Evolutionary conservation across 2,888 invertebrate species (phyloP).

Genomic region (Eurytoma californica): DNA sequence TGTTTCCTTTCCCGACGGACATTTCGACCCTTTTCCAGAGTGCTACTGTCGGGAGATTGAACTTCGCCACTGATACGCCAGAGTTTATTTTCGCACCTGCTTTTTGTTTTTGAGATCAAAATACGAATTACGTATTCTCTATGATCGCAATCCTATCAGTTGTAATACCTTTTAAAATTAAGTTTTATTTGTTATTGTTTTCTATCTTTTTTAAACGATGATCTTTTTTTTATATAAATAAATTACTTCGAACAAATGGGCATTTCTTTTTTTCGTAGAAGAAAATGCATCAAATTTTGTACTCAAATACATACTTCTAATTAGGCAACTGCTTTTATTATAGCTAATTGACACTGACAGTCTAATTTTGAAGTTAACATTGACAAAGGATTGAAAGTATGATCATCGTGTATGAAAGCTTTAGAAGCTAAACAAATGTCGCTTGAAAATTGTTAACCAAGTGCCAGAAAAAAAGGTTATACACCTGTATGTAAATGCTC

Average conservation of each 20-base stretch:
- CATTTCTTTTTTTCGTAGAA: too few relatives aligned
- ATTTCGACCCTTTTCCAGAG: conserved; percentile 9
- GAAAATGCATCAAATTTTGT: conserved; percentile 9
- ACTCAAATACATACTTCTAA: background rate
- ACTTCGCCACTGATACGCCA: background rate
- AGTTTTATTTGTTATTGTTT: background rate
- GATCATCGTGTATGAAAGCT: background rate
- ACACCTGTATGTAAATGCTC: too few relatives aligned
- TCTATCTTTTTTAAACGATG: background rate
- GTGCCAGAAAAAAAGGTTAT: too few relatives aligned
- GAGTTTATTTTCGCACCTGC: too few relatives aligned
- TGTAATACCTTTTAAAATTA: too few relatives aligned
- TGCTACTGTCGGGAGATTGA: conserved; percentile 9
- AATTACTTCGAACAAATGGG: background rate
- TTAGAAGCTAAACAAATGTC: too few relatives aligned
- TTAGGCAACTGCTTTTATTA: background rate
- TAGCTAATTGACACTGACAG: too few relatives aligned
- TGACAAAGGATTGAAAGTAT: conserved; percentile 1
- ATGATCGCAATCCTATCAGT: too few relatives aligned
- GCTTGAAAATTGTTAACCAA: too few relatives aligned
- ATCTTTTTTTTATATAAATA: background rate
- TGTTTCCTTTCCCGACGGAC: background rate
- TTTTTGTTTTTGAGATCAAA: too few relatives aligned
- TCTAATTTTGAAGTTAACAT: too few relatives aligned
- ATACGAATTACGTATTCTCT: too few relatives aligned